phyloP scores from a whole-genome alignment of 2,113 vertebrate species.

The Genyomyrus donnyi region DNA sequence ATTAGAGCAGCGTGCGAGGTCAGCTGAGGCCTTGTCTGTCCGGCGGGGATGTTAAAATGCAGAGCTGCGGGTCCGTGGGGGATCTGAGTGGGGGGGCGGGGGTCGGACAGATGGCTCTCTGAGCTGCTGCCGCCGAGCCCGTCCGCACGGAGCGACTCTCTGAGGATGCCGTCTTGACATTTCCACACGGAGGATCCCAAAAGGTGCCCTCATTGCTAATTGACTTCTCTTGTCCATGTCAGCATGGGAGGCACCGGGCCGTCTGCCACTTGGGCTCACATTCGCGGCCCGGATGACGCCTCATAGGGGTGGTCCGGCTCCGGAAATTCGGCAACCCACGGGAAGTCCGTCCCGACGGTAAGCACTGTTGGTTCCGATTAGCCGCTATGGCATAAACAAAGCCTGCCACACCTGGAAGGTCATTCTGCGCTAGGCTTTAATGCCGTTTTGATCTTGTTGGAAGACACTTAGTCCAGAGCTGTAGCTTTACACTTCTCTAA shows the following conservation, averaged over 20 bases:
- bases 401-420: background rate
- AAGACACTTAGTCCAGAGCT: background rate
- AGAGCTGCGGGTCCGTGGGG: background rate
- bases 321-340: background rate
- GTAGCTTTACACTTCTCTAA: background rate
- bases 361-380: background rate
- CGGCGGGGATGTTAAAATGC: background rate
- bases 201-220: conserved; percentile 52
- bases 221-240: conserved; percentile 59
- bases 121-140: background rate
- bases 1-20: background rate
- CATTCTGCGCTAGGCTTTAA: background rate
- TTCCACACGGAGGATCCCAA: conserved; percentile 30
- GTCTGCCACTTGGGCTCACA: background rate
- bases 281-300: background rate
- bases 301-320: background rate
- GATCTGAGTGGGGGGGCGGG: background rate
- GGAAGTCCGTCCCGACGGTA: background rate
- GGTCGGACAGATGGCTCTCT: conserved; percentile 1
- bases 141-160: background rate
- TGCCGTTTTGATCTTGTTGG: background rate
- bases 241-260: too few species aligned
- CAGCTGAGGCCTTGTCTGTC: background rate
- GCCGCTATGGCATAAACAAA: background rate
- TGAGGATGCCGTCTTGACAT: background rate